Percentiles rank a stretch among this genome's conserved stretches.
These are phyloP conservation scores for Cacatua alba DNA, from an alignment of 2,113 vertebrate species.

Conservation along the genomic window DNA sequence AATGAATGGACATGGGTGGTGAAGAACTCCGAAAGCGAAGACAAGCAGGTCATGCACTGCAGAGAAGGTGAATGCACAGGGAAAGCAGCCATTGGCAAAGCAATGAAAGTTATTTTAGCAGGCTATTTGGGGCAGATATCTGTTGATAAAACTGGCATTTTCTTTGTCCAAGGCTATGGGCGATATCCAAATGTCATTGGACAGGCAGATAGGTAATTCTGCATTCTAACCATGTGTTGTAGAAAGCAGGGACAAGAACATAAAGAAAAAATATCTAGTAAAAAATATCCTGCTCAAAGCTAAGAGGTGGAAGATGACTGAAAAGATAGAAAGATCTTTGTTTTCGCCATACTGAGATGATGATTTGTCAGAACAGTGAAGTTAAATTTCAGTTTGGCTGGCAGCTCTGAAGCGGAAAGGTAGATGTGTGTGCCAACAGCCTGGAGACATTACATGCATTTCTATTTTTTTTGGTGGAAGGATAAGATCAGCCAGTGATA, in stretches of 20 bases:
- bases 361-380: not conserved
- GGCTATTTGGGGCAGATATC: not conserved
- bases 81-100: not conserved
- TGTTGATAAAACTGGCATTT: not conserved
- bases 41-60: not conserved
- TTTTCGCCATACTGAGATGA: not conserved
- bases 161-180: not conserved
- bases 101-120: not conserved
- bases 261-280: not conserved
- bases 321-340: not conserved
- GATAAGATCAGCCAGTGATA: not conserved
- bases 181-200: not conserved
- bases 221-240: not conserved
- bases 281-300: not conserved
- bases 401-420: not conserved
- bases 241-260: not conserved
- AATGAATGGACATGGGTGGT: not conserved
- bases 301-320: not conserved
- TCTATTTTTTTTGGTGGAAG: not conserved
- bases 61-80: not conserved
- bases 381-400: not conserved
- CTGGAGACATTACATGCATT: not conserved
- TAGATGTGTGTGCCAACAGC: not conserved
- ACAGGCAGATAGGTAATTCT: not conserved
- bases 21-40: not conserved